Evolutionary conservation across 1,140 invertebrate genomes (phyloP).

Genomic region (Globodera rostochiensis): DNA sequence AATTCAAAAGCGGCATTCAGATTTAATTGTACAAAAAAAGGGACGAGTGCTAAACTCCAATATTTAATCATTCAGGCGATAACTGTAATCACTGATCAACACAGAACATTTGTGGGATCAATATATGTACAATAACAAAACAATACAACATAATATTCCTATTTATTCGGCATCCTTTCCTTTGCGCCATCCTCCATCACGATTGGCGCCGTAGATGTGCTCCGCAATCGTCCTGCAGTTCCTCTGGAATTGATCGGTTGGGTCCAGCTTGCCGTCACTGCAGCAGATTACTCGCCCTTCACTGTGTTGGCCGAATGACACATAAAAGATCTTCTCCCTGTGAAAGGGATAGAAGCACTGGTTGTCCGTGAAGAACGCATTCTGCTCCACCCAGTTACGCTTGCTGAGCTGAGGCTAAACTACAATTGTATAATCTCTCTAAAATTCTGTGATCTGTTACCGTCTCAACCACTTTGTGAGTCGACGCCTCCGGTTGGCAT

Average conservation of each 20-base stretch:
- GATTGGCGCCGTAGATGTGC: neutral
- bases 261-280: neutral
- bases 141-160: too few species aligned
- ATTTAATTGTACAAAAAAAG: too few species aligned
- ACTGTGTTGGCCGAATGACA: neutral
- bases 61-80: too few species aligned
- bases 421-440: too few species aligned
- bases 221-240: neutral
- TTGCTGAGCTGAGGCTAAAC: neutral
- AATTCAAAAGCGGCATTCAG: too few species aligned
- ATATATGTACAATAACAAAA: too few species aligned
- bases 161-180: neutral
- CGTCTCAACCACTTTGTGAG: neutral
- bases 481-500: neutral
- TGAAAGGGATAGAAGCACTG: neutral
- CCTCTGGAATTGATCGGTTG: neutral
- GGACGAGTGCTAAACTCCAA: too few species aligned
- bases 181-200: neutral
- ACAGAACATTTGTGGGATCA: too few species aligned
- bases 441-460: neutral
- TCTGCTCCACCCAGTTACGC: neutral
- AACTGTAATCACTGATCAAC: too few species aligned
- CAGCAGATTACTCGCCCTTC: neutral
- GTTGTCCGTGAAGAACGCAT: neutral
- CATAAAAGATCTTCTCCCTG: neutral